Conservation (phyloP, 92 coral and sea anemone genomes). For the Pocillopora meandrina region DNA sequence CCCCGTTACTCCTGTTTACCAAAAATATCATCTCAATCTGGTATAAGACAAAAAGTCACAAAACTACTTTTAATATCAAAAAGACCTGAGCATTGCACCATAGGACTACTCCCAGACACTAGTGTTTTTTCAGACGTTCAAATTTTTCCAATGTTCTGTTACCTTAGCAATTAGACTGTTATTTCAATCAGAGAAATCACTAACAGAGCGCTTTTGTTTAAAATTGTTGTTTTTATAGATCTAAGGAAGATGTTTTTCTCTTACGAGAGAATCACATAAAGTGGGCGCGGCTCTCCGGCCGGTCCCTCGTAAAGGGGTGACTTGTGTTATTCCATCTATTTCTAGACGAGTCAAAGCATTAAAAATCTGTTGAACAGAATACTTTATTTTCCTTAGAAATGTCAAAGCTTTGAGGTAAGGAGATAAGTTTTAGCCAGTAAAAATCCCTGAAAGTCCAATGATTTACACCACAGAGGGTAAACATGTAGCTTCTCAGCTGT, state of each 20-base stretch:
- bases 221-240: too few relatives aligned
- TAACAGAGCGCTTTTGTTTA: neutral
- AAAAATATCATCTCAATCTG: too few relatives aligned
- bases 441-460: conserved; percentile 29
- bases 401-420: conserved; percentile 42
- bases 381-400: conserved; percentile 37
- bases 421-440: conserved; percentile 54
- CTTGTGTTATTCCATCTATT: neutral
- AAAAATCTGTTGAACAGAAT: conserved; percentile 13
- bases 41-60: too few relatives aligned
- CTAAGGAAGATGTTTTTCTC: neutral
- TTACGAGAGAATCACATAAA: too few relatives aligned
- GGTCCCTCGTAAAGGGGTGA: neutral
- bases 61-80: too few relatives aligned
- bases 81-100: too few relatives aligned
- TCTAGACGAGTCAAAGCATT: conserved; percentile 34
- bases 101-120: too few relatives aligned
- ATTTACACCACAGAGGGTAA: conserved; percentile 19
- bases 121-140: too few relatives aligned
- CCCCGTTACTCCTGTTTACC: too few relatives aligned
- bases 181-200: neutral
- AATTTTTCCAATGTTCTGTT: too few relatives aligned
- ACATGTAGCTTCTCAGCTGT: conserved; percentile 28
- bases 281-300: conserved; percentile 12
- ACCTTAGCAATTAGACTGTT: neutral